Percentiles rank a stretch among this genome's conserved stretches.
Evolutionary conservation across 1,140 invertebrate species (phyloP).

Genomic region (Eufriesea mexicana): DNA sequence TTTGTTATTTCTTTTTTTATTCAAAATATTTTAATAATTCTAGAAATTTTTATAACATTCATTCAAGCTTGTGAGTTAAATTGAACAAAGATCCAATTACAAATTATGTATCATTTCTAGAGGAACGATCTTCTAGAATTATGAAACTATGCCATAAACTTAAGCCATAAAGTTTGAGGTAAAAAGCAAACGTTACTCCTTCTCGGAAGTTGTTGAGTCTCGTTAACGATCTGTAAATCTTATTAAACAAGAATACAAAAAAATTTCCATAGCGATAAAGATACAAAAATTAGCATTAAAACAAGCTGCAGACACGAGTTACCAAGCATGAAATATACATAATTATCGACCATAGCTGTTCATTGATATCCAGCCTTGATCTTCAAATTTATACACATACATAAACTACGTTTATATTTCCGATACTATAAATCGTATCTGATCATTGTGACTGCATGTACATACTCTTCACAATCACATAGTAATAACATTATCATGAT

Average conservation of each 20-base stretch:
- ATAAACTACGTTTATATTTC: background rate
- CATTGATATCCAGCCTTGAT: background rate
- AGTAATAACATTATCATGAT: background rate
- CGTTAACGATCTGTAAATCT: constrained; percentile 22
- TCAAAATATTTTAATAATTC: no score
- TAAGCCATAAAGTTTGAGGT: background rate
- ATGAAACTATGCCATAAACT: background rate
- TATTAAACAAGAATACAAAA: constrained; percentile 13
- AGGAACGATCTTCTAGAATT: background rate
- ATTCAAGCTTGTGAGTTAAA: no score
- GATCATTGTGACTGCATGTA: background rate
- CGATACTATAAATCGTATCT: background rate
- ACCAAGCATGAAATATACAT: background rate
- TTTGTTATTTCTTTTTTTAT: no score
- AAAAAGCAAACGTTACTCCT: background rate
- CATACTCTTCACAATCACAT: background rate
- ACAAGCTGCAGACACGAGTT: background rate
- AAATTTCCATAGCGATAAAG: background rate
- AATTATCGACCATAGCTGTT: background rate
- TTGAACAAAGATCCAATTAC: background rate
- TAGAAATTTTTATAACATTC: no score
- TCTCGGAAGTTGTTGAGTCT: background rate
- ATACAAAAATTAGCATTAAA: background rate
- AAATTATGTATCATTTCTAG: background rate
- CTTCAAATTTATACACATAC: background rate